Evolutionary conservation across 2,113 vertebrate genomes (phyloP).

Genomic region (Brevimyrus niger): DNA sequence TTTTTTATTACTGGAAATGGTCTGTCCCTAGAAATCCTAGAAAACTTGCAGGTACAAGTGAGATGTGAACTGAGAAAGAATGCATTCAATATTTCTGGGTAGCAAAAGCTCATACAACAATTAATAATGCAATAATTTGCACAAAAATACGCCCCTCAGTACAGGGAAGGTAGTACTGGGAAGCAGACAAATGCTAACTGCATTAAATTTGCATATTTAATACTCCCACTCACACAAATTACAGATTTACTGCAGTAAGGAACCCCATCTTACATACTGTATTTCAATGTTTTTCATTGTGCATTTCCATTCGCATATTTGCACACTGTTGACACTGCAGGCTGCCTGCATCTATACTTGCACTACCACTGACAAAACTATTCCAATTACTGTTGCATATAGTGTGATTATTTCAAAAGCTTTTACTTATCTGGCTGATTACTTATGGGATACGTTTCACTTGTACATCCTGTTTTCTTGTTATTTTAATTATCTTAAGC

Average conservation of each 20-base stretch:
- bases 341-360: background rate
- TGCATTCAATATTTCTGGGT: background rate
- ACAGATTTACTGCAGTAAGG: background rate
- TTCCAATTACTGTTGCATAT: background rate
- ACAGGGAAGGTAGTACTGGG: background rate
- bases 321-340: background rate
- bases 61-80: background rate
- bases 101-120: background rate
- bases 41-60: background rate
- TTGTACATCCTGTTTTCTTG: background rate
- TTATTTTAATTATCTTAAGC: background rate
- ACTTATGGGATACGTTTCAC: background rate
- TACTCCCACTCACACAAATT: slow-evolving; percentile 5
- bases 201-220: background rate
- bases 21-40: background rate
- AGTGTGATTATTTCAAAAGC: background rate
- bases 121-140: background rate
- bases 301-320: background rate
- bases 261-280: background rate
- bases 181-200: background rate
- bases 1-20: background rate
- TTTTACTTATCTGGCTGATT: background rate
- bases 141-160: background rate
- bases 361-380: background rate
- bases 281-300: background rate